Evolutionary conservation across 2,888 invertebrate species (phyloP).

Genomic region (Dryococelus australis): DNA sequence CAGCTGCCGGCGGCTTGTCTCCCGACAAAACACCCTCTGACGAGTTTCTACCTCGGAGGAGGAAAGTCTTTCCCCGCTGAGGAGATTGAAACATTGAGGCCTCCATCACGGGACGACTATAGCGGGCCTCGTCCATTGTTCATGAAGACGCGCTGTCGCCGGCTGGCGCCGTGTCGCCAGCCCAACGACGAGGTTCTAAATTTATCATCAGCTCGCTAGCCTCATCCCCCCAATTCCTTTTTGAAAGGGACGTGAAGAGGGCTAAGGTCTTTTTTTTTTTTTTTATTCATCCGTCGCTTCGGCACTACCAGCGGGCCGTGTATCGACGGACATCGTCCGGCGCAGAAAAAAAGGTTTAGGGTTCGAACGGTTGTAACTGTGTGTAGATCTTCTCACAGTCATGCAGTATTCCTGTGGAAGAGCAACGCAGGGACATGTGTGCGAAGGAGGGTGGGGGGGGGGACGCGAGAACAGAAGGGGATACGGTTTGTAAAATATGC

Average conservation of each 20-base stretch:
- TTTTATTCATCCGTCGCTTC: neutral
- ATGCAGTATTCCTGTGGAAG: neutral
- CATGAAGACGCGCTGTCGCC: neutral
- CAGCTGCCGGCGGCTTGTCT: too few species aligned
- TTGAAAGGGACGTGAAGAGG: neutral
- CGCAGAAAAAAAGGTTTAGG: neutral
- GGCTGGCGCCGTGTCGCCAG: neutral
- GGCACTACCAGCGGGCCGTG: neutral
- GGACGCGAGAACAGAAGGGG: neutral
- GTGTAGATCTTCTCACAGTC: neutral
- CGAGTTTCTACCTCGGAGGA: too few species aligned
- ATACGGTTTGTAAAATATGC: slow-evolving; percentile 2
- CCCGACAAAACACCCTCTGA: too few species aligned
- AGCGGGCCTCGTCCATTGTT: neutral
- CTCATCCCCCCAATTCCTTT: neutral
- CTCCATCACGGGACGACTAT: neutral
- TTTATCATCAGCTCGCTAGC: neutral
- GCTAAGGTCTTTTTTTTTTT: neutral
- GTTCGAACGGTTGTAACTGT: neutral
- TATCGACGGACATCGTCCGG: neutral
- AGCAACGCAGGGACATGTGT: neutral
- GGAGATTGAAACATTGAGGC: neutral
- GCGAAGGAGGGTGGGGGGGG: neutral
- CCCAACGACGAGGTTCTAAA: neutral
- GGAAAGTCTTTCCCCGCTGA: too few species aligned